A percentile compares a stretch with the other conserved stretches of the same genome.
phyloP scores from a whole-genome alignment of 2,797 vertebrate species.

The Tenualosa thibaudeaui region DNA sequence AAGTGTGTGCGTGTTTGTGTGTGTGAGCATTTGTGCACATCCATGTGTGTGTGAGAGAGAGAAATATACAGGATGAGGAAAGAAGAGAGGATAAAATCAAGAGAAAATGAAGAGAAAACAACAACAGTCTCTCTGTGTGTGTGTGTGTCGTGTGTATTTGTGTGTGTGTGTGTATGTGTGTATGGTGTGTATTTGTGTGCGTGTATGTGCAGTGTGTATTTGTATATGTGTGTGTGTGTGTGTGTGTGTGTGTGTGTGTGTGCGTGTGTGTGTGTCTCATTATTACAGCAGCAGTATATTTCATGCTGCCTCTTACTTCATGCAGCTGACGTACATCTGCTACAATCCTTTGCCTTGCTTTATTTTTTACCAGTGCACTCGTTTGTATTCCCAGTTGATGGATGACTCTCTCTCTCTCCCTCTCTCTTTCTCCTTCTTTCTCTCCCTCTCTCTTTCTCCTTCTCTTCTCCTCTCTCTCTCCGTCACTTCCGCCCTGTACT shows the following conservation, averaged over 20 bases:
- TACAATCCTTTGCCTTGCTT: constrained; percentile 35
- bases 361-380: constrained; percentile 46
- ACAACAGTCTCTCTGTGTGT: too few species aligned
- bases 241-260: constrained; percentile 6
- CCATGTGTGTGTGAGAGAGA: constrained; percentile 53
- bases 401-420: constrained; percentile 20
- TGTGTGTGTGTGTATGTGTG: not conserved
- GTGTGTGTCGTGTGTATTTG: not conserved
- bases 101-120: too few species aligned
- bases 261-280: constrained; percentile 29
- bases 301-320: constrained; percentile 23
- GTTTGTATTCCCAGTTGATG: constrained; percentile 32
- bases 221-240: not conserved
- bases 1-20: constrained; percentile 42
- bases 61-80: too few species aligned
- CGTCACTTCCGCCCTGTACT: not conserved
- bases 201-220: not conserved
- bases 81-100: not conserved
- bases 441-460: not conserved
- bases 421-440: not conserved
- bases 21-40: not conserved
- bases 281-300: constrained; percentile 31
- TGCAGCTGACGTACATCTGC: constrained; percentile 39
- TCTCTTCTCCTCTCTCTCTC: not conserved
- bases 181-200: too few species aligned